These are phyloP conservation scores for Porites cylindrica DNA, from an alignment of 92 coral and sea anemone genomes.

Conservation along the genomic window DNA sequence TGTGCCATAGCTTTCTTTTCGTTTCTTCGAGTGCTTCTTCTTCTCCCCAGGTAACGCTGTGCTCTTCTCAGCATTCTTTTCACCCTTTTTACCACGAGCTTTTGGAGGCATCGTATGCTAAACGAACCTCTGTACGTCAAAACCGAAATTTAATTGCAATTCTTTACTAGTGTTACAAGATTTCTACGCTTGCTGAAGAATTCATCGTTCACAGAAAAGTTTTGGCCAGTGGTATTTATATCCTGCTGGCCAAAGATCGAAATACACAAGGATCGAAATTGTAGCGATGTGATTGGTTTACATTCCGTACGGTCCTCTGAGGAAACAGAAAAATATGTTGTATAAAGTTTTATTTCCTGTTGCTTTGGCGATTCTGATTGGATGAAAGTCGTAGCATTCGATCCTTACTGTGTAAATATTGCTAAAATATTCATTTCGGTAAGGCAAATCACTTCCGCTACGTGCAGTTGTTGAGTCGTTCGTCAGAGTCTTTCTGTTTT, in stretches of 20 bases:
- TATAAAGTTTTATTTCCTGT: background rate
- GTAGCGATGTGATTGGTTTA: conserved; percentile 10
- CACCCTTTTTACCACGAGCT: conserved; percentile 17
- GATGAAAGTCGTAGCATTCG: conserved; percentile 4
- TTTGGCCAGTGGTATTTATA: background rate
- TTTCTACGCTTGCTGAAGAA: no score
- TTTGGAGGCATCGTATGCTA: conserved; percentile 34
- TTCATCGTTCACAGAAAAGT: no score
- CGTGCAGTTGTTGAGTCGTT: background rate
- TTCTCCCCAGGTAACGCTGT: conserved; percentile 33
- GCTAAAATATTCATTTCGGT: conserved; percentile 13
- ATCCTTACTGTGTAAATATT: background rate
- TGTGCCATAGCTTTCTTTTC: conserved; percentile 57
- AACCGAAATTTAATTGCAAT: background rate
- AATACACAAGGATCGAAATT: conserved; percentile 10
- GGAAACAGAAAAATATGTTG: background rate
- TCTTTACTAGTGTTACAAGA: background rate
- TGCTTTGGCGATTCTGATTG: conserved; percentile 13
- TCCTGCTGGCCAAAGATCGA: background rate
- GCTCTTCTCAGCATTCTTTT: conserved; percentile 21
- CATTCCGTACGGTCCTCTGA: background rate
- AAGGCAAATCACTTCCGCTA: conserved; percentile 8
- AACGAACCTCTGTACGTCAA: background rate
- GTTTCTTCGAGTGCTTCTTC: conserved; percentile 23
- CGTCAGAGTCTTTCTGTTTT: background rate